These are phyloP conservation scores for Drosophila hamatofila DNA, from an alignment of 2,888 invertebrate genomes.

Conservation along the genomic window DNA sequence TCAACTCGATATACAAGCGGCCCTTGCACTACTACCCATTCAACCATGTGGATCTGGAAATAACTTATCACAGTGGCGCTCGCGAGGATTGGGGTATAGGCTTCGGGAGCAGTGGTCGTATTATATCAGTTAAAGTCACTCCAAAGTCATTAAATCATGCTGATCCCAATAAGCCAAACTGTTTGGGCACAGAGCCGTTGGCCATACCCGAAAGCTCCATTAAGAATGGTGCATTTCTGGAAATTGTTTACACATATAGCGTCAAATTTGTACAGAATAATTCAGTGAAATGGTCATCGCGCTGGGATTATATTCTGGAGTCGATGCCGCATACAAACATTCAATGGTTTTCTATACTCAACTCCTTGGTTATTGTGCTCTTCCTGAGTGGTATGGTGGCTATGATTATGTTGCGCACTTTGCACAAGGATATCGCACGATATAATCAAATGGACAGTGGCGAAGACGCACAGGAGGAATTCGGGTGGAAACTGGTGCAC, in stretches of 20 bases:
- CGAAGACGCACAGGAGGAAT: conserved; percentile 95
- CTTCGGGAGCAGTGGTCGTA: conserved; percentile 94
- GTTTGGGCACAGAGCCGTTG: conserved; percentile 88
- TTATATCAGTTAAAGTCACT: conserved; percentile 91
- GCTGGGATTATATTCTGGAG: conserved; percentile 99
- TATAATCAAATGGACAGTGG: conserved; percentile 98
- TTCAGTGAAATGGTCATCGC: conserved; percentile 97
- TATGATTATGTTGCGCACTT: conserved; percentile 98
- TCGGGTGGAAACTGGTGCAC: conserved; percentile 97
- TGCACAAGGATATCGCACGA: conserved; percentile 99
- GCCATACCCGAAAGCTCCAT: conserved; percentile 88
- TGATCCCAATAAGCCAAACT: conserved; percentile 86
- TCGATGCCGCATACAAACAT: conserved; percentile 99
- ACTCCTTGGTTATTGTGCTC: conserved; percentile 97
- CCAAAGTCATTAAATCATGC: conserved; percentile 87
- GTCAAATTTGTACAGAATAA: conserved; percentile 92
- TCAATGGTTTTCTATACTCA: conserved; percentile 99
- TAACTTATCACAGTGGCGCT: conserved; percentile 96
- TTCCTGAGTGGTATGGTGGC: conserved; percentile 99
- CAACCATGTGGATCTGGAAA: conserved; percentile 97
- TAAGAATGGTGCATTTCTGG: conserved; percentile 86
- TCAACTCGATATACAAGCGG: conserved; percentile 87
- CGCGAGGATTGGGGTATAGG: conserved; percentile 94
- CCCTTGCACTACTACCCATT: conserved; percentile 95
- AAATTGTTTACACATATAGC: conserved; percentile 94